These are phyloP conservation scores for Rhorus exstirpatorius DNA, from an alignment of 2,888 invertebrate species.

Conservation along the genomic window DNA sequence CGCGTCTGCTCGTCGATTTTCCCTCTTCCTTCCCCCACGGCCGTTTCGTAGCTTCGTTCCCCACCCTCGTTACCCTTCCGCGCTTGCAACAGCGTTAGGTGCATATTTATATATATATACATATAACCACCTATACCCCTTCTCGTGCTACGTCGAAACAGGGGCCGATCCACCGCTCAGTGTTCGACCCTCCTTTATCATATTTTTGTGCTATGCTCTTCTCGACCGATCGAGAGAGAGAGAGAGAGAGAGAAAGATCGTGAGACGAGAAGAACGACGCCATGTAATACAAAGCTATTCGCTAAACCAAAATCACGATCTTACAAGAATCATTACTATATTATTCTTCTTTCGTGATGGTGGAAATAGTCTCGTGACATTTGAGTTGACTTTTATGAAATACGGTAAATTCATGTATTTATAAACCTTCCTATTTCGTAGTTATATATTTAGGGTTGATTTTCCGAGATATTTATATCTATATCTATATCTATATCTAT, in stretches of 20 bases:
- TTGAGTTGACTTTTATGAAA: conserved; percentile 16
- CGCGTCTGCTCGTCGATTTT: conserved; percentile 58
- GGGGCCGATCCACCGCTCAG: conserved; percentile 40
- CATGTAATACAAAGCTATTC: conserved; percentile 31
- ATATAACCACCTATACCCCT: conserved; percentile 7
- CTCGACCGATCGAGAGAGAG: conserved; percentile 40
- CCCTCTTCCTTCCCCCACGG: conserved; percentile 19
- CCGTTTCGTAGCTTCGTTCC: conserved; percentile 39
- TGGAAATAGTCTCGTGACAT: conserved; percentile 46
- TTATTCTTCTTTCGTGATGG: conserved; percentile 31
- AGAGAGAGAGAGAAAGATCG: conserved; percentile 28
- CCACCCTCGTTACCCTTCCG: neutral
- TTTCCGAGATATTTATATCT: no score
- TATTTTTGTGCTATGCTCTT: conserved; percentile 52
- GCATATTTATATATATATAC: conserved; percentile 4
- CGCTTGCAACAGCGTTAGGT: conserved; percentile 33
- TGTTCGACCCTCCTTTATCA: conserved; percentile 57
- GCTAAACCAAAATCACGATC: no score
- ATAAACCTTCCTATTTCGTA: neutral
- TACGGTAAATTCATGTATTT: neutral
- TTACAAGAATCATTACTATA: conserved; percentile 18
- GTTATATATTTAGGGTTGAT: no score
- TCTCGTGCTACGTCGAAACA: conserved; percentile 48
- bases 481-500: no score
- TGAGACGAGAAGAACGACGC: conserved; percentile 35